Conservation (phyloP, 2,797 vertebrate genomes). For the Meda fulgida region DNA sequence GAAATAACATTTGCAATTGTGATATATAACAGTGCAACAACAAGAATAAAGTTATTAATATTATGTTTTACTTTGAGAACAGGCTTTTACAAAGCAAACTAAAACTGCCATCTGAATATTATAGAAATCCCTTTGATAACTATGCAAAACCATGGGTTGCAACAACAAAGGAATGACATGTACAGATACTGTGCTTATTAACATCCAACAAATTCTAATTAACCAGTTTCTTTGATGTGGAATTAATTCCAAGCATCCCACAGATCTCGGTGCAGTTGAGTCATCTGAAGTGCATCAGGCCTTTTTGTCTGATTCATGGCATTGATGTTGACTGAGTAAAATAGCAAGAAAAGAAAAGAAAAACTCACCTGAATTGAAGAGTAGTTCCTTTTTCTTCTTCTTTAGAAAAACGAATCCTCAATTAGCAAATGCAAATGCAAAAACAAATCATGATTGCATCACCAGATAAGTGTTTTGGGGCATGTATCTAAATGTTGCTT, state of each 20-base stretch:
- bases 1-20: not conserved
- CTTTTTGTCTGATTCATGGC: constrained; percentile 7
- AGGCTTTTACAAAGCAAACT: not conserved
- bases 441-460: not conserved
- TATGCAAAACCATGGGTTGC: not conserved
- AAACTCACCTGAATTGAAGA: constrained; percentile 26
- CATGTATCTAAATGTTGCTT: not conserved
- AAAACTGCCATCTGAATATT: not conserved
- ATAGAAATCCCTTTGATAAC: not conserved
- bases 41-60: not conserved
- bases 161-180: not conserved
- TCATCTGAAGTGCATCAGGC: constrained; percentile 3
- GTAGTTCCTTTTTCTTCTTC: not conserved
- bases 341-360: not conserved
- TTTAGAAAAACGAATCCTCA: not conserved
- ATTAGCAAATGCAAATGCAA: not conserved
- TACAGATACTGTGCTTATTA: not conserved
- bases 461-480: not conserved
- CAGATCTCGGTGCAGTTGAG: not conserved
- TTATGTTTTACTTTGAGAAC: not conserved
- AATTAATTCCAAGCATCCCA: constrained; percentile 1
- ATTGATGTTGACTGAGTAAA: not conserved
- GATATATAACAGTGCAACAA: not conserved
- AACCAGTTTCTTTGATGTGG: not conserved
- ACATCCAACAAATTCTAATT: constrained; percentile 18